Base-by-base conservation (phyloP, 2,888 invertebrate species). In the Oxyteleia sp. region DNA sequence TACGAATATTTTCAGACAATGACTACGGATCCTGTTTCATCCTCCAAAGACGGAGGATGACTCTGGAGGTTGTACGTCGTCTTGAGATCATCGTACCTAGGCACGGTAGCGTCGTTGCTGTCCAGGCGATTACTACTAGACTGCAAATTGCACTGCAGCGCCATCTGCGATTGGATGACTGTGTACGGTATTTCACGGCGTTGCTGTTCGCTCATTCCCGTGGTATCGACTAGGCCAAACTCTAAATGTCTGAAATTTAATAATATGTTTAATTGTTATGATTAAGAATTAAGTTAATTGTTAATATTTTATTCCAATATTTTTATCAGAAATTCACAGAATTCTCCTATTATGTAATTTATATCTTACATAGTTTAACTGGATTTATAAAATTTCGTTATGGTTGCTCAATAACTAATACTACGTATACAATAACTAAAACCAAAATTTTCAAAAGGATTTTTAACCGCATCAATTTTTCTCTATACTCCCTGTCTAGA, bases 141-240 rank as follows among this genome's bases (percentile, higher is more conserved):
- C 72, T 91, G 92, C 64, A 92, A 85, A 38, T 89, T 85, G 85
- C 90, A 88, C 64, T 89, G 90, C 45, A 88, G 38, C 15, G 87
- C 87, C 79, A 87, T 66, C 94, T 82, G 96, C 13, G 94, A 94
- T 86, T 97, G 97, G 13, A 98, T 97, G 51, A 97, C 97, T 0
- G 97, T 97, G 93, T 98, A 98, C 1, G 97, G 97, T 90, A 98
- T 98, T 94, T 98, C 97, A 83, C 97, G 95, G 23, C 98, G 94
- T 91, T 98, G 97, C 86, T 96, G 96, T 90, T 97, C 97, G 61
- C 96, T 96, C 97, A 98, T 98, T 78, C 98, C 98, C 18, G 96
- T 95, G 0, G 98, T 98, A 89, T 98, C 98, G 71, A 98, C 96
- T 90, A 98, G 94, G 91, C 97, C 96, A 93, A 97, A 98, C 93